Conservation (phyloP, 2,888 invertebrate genomes). For the Aethes cnicana region DNA sequence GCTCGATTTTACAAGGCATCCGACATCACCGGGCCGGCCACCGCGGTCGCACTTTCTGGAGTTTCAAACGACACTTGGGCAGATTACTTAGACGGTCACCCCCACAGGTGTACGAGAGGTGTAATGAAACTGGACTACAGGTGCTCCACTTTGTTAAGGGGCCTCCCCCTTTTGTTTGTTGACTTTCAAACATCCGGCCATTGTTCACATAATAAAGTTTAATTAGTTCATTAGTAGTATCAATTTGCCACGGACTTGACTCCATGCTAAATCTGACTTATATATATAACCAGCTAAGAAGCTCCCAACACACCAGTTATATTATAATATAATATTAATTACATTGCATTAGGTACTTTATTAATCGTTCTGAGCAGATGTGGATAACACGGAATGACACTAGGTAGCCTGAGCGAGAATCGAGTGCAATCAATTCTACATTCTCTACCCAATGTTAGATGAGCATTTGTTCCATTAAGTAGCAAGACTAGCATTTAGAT, state of each 20-base stretch:
- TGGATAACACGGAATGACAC: no score
- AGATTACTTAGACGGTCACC: conserved; percentile 45
- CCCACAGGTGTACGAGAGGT: conserved; percentile 34
- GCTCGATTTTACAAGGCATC: conserved; percentile 40
- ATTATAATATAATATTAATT: no score
- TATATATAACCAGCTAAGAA: no score
- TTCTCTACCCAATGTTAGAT: no score
- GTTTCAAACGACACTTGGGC: conserved; percentile 52
- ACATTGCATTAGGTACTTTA: no score
- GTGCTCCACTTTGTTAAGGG: conserved; percentile 36
- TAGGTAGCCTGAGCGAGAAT: no score
- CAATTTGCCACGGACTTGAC: not conserved
- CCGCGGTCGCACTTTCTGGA: conserved; percentile 43
- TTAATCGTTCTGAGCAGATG: no score
- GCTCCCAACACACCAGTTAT: no score
- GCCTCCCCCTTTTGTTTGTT: conserved; percentile 30
- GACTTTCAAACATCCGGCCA: conserved; percentile 29
- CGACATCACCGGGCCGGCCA: conserved; percentile 36
- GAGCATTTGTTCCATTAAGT: no score
- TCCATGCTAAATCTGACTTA: no score
- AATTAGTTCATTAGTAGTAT: not conserved
- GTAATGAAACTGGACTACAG: conserved; percentile 39
- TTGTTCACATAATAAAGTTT: conserved; percentile 25
- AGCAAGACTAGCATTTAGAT: no score
- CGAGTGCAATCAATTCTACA: no score